These are phyloP conservation scores for Palythoa heliodiscus DNA, from an alignment of 92 coral and sea anemone species.

Conservation along the genomic window DNA sequence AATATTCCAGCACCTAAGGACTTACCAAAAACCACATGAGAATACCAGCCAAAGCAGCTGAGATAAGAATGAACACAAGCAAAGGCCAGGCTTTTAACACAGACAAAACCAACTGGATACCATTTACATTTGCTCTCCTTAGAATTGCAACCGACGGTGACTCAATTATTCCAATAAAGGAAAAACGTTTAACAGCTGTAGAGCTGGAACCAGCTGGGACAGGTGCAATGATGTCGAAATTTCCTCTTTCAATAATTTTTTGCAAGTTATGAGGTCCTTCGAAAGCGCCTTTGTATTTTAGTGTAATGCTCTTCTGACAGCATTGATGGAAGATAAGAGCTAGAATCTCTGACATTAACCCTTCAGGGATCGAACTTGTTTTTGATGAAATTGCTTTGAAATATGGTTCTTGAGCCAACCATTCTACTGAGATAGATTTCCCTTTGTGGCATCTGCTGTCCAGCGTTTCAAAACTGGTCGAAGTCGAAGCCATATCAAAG, in stretches of 20 bases:
- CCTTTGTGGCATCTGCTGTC: conserved; percentile 56
- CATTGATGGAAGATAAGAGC: conserved; percentile 50
- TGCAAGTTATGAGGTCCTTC: conserved; percentile 66
- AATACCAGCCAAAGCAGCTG: conserved; percentile 90
- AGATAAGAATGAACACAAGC: conserved; percentile 82
- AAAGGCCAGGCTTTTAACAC: conserved; percentile 95
- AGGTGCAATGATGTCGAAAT: conserved; percentile 71
- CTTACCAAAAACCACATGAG: conserved; percentile 94
- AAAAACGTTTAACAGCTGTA: conserved; percentile 43
- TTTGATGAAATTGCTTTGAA: conserved; percentile 41
- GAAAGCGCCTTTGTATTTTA: conserved; percentile 45
- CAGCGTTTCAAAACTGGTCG: conserved; percentile 8
- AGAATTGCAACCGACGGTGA: conserved; percentile 89
- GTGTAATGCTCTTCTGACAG: conserved; percentile 48
- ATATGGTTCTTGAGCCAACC: conserved; percentile 79
- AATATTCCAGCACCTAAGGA: background rate
- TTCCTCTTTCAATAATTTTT: conserved; percentile 42
- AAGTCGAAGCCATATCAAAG: background rate
- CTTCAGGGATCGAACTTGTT: conserved; percentile 38
- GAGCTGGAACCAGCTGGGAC: conserved; percentile 56
- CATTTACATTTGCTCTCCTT: conserved; percentile 83
- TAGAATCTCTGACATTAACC: conserved; percentile 65
- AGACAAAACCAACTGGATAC: conserved; percentile 76
- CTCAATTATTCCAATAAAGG: conserved; percentile 73
- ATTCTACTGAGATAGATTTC: conserved; percentile 45